A percentile compares a stretch with the other conserved stretches of the same genome.
phyloP scores from a whole-genome alignment of 2,797 vertebrate species.

The Artibeus lituratus region DNA sequence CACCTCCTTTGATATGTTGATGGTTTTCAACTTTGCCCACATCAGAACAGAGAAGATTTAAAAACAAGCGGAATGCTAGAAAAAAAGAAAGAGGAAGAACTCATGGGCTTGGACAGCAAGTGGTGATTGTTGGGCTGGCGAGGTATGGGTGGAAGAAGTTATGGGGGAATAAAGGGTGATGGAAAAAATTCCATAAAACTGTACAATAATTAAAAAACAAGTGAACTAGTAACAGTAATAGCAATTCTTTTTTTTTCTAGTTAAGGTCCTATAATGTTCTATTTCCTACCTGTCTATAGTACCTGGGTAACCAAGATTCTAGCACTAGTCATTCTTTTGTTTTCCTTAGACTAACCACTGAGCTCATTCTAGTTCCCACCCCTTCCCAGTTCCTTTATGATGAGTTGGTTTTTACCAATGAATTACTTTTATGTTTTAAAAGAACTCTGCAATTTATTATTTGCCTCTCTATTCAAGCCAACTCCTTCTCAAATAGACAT shows the following conservation, averaged over 20 bases:
- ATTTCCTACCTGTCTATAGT: not conserved
- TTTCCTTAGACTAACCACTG: not conserved
- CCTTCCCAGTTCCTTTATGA: not conserved
- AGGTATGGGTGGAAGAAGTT: too few species aligned
- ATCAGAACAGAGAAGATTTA: not conserved
- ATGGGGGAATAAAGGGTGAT: too few species aligned
- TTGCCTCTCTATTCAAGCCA: slow-evolving; percentile 35
- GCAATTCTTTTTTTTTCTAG: not conserved
- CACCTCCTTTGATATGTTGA: not conserved
- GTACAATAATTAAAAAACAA: not conserved
- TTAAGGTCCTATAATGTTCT: not conserved
- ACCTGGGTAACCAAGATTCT: not conserved
- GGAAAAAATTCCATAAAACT: too few species aligned
- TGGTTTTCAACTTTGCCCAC: not conserved
- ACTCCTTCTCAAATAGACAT: slow-evolving; percentile 37
- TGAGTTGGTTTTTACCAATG: slow-evolving; percentile 26
- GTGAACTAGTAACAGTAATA: not conserved
- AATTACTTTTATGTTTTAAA: slow-evolving; percentile 35
- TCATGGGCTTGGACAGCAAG: too few species aligned
- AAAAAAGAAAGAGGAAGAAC: too few species aligned
- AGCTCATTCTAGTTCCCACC: slow-evolving; percentile 13
- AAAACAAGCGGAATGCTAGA: not conserved
- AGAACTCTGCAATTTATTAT: slow-evolving; percentile 37
- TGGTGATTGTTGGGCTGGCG: too few species aligned
- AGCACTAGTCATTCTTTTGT: not conserved